phyloP scores from a whole-genome alignment of 2,888 invertebrate genomes.

The Drosophila demipolita region DNA sequence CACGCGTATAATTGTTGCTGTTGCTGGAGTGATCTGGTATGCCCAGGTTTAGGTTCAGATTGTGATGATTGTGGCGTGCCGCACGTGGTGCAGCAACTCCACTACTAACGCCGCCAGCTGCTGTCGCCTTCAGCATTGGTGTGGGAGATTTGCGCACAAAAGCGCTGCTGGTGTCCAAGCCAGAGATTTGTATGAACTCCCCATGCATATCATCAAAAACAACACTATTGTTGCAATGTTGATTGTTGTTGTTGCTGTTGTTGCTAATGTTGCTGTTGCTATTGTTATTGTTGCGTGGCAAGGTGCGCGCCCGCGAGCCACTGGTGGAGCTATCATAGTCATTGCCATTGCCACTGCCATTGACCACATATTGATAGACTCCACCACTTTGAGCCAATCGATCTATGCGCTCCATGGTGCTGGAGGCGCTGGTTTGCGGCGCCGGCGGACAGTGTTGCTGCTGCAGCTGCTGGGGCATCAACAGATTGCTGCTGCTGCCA shows the following conservation, averaged over 20 bases:
- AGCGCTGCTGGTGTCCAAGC: slow-evolving; percentile 86
- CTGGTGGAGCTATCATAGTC: slow-evolving; percentile 63
- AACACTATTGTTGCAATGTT: slow-evolving; percentile 71
- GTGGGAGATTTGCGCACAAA: slow-evolving; percentile 86
- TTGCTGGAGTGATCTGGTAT: slow-evolving; percentile 82
- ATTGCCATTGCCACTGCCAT: slow-evolving; percentile 65
- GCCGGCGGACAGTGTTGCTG: slow-evolving; percentile 82
- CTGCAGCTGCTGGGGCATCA: slow-evolving; percentile 56
- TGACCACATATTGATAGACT: slow-evolving; percentile 55
- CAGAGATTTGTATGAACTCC: slow-evolving; percentile 88
- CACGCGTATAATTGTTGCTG: slow-evolving; percentile 78
- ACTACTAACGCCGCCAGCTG: slow-evolving; percentile 7
- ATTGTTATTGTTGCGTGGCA: slow-evolving; percentile 87
- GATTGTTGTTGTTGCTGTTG: slow-evolving; percentile 85
- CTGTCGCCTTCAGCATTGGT: slow-evolving; percentile 83
- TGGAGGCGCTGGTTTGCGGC: slow-evolving; percentile 79
- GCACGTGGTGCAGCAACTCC: slow-evolving; percentile 25
- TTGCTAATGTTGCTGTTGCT: slow-evolving; percentile 5
- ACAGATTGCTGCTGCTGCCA: slow-evolving; percentile 73
- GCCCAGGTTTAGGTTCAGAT: slow-evolving; percentile 82
- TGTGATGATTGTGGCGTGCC: slow-evolving; percentile 44
- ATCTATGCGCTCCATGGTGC: slow-evolving; percentile 81
- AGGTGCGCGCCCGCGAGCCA: slow-evolving; percentile 88
- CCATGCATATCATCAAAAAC: slow-evolving; percentile 84
- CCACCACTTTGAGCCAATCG: slow-evolving; percentile 44